A percentile compares a stretch with the other conserved stretches of the same genome.
These are phyloP conservation scores for Lithophane ornitopus DNA, from an alignment of 2,888 invertebrate species.

Conservation along the genomic window DNA sequence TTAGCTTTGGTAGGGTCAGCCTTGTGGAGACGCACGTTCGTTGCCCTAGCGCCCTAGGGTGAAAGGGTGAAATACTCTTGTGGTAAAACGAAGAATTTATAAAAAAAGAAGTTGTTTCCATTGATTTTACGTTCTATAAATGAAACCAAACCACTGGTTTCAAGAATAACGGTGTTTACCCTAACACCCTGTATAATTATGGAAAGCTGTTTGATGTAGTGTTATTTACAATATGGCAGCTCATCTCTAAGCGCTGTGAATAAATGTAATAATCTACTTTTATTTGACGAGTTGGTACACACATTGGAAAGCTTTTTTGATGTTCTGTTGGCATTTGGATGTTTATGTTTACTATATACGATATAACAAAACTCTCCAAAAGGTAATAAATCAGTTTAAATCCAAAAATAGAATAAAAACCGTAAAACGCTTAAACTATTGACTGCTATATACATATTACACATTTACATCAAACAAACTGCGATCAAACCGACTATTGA, in stretches of 20 bases:
- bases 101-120: no score
- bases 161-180: no score
- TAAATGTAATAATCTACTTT: no score
- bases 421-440: not conserved
- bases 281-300: not conserved
- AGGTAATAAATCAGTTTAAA: not conserved
- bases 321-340: not conserved
- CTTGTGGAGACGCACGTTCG: no score
- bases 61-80: no score
- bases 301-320: not conserved
- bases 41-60: no score
- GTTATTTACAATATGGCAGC: not conserved
- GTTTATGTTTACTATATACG: not conserved
- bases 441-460: no score
- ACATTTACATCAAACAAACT: conserved; percentile 49
- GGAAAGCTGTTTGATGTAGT: no score
- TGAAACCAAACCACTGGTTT: no score
- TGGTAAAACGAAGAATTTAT: no score
- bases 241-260: not conserved
- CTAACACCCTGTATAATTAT: no score
- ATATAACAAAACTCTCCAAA: not conserved
- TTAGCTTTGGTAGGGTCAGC: not conserved
- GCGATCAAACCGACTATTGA: conserved; percentile 28
- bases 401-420: conserved; percentile 3
- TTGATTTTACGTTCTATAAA: no score